phyloP scores from a whole-genome alignment of 2,797 vertebrate species.

The Urophycis tenuis region DNA sequence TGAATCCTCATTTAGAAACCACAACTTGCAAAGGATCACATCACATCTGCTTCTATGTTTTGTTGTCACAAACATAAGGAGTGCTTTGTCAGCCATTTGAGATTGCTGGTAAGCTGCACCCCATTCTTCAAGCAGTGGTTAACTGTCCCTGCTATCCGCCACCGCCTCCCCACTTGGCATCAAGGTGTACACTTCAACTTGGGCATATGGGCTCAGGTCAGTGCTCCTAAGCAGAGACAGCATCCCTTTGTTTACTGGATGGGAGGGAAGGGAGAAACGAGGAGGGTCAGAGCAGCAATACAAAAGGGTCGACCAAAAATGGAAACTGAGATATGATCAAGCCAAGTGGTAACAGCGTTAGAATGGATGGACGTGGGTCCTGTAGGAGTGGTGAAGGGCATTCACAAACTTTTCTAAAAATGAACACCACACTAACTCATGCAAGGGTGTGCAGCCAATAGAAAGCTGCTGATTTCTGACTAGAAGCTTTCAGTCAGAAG shows the following conservation, averaged over 20 bases:
- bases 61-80: not conserved
- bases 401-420: not conserved
- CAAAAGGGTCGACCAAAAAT: not conserved
- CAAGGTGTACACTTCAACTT: constrained; percentile 74
- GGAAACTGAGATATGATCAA: not conserved
- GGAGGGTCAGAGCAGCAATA: not conserved
- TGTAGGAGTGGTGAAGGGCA: not conserved
- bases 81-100: not conserved
- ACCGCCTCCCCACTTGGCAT: constrained; percentile 68
- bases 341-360: not conserved
- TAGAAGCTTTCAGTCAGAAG: too few species aligned
- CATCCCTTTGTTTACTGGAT: constrained; percentile 69
- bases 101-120: constrained; percentile 54
- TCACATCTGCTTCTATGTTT: too few species aligned
- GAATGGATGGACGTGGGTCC: not conserved
- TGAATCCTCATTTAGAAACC: not conserved
- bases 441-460: not conserved
- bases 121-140: constrained; percentile 79
- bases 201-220: constrained; percentile 70
- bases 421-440: not conserved
- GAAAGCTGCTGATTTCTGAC: not conserved
- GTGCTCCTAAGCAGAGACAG: constrained; percentile 53
- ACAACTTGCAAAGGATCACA: not conserved
- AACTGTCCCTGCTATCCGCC: constrained; percentile 73
- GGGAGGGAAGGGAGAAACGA: not conserved